Base-by-base conservation (phyloP, 2,113 vertebrate species). In the Calyptommatus sinebrachiatus region DNA sequence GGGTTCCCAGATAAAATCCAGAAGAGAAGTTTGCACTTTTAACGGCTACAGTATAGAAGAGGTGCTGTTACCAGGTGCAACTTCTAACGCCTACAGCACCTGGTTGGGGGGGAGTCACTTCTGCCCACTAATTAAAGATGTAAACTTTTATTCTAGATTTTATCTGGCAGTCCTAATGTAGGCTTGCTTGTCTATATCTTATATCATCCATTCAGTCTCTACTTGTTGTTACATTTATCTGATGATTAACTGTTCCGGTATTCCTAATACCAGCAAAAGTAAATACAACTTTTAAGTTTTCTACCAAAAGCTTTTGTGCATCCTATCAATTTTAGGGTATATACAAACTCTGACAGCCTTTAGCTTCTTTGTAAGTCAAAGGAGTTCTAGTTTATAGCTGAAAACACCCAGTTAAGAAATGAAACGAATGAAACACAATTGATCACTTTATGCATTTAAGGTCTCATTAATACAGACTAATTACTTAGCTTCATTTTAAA, bases 391-490 rank as follows among this genome's bases (percentile, higher is more conserved):
- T 77, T 45, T 77, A 22, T 50, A n/a, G n/a, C 79, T 76, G 10
- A 67, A 8, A 71, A 50, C 50, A 75, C 65, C 1, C 2, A 45
- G 60, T 16, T 14, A 78, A 81, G 12, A 81, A 48, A 41, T 24
- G 74, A 50, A 57, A 57, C 18, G 53, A 57, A 57, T 18, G 53
- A 22, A 31, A 31, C 73, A 41, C 76, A 69, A 63, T 77, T 72
- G 50, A 83, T 75, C 63, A n/a, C 57, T 57, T 22, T 22, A n/a
- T 35, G 35, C 71, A 76, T 29, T 81, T 22, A 66, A 26, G 31
- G 1, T 79, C 62, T 26, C 83, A 31, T 84, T 83, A 70, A 57
- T 31, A 21, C 3, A 28, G 3, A 5, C 62, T 72, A 83, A 61
- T 0, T 46, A 83, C 0, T 5, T 48, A 72, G 61, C 24, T 41